These are phyloP conservation scores for Meganola albula DNA, from an alignment of 2,888 invertebrate genomes.

Conservation along the genomic window DNA sequence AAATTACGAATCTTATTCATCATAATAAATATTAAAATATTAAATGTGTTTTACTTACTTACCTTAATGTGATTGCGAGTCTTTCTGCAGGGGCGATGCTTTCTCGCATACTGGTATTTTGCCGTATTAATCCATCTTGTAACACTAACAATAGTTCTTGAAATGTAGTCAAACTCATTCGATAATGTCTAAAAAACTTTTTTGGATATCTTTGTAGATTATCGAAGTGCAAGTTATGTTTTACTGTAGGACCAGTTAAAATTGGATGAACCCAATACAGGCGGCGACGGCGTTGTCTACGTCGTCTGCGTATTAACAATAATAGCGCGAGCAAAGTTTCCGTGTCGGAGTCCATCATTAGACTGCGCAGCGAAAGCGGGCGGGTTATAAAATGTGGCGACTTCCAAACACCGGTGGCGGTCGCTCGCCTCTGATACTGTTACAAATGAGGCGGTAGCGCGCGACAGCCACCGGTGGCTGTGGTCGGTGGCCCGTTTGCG, in stretches of 20 bases:
- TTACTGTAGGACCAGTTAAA: too few relatives aligned
- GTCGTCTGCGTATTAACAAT: conserved; percentile 8
- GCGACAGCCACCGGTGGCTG: conserved; percentile 10
- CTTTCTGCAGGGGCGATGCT: conserved; percentile 22
- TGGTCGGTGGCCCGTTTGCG: neutral
- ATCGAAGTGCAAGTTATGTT: too few relatives aligned
- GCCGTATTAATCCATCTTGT: conserved; percentile 18
- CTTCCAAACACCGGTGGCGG: conserved; percentile 12
- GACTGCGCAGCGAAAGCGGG: conserved; percentile 9
- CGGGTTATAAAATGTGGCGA: conserved; percentile 10
- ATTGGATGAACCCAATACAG: conserved; percentile 11
- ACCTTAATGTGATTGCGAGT: conserved; percentile 21
- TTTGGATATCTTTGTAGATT: too few relatives aligned
- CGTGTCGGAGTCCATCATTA: conserved; percentile 12
- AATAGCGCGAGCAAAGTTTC: conserved; percentile 14
- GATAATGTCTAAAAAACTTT: too few relatives aligned
- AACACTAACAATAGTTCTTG: conserved; percentile 19
- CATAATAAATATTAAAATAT: conserved; percentile 3
- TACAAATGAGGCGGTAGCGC: conserved; percentile 11
- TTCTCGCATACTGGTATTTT: conserved; percentile 19
- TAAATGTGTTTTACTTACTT: conserved; percentile 6
- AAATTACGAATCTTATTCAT: conserved; percentile 1
- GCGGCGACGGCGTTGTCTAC: conserved; percentile 8
- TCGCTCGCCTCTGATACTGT: conserved; percentile 9
- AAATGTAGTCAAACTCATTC: too few relatives aligned